Percentiles rank a stretch among this genome's conserved stretches.
Conservation (phyloP, 2,797 vertebrate genomes). For the Botia kubotai region DNA sequence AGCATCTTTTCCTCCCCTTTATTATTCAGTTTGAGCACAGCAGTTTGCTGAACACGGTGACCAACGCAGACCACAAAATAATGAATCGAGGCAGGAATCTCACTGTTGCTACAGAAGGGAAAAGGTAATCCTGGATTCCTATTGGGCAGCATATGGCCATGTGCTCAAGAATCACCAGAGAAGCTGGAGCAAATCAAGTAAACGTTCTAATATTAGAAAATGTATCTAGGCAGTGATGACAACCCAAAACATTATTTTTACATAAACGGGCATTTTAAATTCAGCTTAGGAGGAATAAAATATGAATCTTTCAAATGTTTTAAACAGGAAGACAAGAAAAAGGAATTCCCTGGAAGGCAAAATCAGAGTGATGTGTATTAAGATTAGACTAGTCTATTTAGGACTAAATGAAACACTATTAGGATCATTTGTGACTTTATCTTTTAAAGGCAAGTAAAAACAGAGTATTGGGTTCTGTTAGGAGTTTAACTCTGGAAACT, state of each 20-base stretch:
- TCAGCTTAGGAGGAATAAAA: not conserved
- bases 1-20: constrained; percentile 61
- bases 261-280: not conserved
- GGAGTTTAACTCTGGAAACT: not conserved
- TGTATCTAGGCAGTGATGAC: constrained; percentile 83
- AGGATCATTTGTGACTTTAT: not conserved
- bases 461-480: not conserved
- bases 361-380: not conserved
- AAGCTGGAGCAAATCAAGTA: constrained; percentile 83
- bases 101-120: constrained; percentile 84
- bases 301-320: not conserved
- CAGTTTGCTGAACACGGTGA: constrained; percentile 72
- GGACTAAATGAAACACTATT: not conserved
- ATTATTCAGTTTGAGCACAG: constrained; percentile 63
- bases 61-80: constrained; percentile 77
- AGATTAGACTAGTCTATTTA: not conserved
- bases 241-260: constrained; percentile 65
- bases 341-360: not conserved
- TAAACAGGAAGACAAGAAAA: not conserved
- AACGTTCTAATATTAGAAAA: constrained; percentile 87
- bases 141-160: constrained; percentile 77
- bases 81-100: constrained; percentile 81
- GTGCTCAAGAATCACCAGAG: constrained; percentile 79
- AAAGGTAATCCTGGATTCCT: constrained; percentile 72
- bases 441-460: not conserved